Evolutionary conservation across 1,140 invertebrate genomes (phyloP).

Genomic region (Atopsyche davidsoni): DNA sequence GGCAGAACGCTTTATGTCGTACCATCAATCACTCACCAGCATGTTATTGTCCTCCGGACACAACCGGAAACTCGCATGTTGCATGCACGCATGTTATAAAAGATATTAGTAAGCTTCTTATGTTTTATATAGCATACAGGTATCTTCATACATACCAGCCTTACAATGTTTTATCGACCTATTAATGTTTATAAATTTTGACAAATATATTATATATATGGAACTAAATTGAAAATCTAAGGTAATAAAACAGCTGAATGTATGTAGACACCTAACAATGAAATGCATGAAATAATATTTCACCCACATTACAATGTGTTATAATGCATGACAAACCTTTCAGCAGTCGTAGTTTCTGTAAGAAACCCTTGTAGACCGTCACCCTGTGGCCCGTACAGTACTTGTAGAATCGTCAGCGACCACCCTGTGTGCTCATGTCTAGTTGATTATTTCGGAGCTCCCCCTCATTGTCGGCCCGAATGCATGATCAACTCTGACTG

Average conservation of each 20-base stretch:
- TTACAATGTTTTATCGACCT: too few relatives aligned
- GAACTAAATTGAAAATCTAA: neutral
- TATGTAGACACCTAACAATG: too few relatives aligned
- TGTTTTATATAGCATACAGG: too few relatives aligned
- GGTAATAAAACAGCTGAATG: too few relatives aligned
- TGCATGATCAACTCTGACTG: slow-evolving; percentile 67
- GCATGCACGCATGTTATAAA: slow-evolving; percentile 47
- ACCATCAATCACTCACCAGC: slow-evolving; percentile 72
- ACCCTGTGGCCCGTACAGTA: slow-evolving; percentile 63
- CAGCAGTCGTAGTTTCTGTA: slow-evolving; percentile 32
- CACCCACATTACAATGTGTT: too few relatives aligned
- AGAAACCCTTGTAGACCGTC: slow-evolving; percentile 53
- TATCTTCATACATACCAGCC: too few relatives aligned
- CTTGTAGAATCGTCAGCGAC: slow-evolving; percentile 56
- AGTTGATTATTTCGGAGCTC: slow-evolving; percentile 56
- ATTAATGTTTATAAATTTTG: neutral
- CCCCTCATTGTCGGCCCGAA: slow-evolving; percentile 64
- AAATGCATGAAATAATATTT: too few relatives aligned
- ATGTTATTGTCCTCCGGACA: slow-evolving; percentile 58
- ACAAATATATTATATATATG: neutral
- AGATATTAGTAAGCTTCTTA: slow-evolving; percentile 17
- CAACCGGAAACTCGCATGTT: slow-evolving; percentile 57
- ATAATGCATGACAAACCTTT: slow-evolving; percentile 24
- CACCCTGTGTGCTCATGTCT: slow-evolving; percentile 62
- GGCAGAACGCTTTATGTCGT: slow-evolving; percentile 63